These are phyloP conservation scores for Mythimna albipuncta DNA, from an alignment of 2,888 invertebrate species.

Conservation along the genomic window DNA sequence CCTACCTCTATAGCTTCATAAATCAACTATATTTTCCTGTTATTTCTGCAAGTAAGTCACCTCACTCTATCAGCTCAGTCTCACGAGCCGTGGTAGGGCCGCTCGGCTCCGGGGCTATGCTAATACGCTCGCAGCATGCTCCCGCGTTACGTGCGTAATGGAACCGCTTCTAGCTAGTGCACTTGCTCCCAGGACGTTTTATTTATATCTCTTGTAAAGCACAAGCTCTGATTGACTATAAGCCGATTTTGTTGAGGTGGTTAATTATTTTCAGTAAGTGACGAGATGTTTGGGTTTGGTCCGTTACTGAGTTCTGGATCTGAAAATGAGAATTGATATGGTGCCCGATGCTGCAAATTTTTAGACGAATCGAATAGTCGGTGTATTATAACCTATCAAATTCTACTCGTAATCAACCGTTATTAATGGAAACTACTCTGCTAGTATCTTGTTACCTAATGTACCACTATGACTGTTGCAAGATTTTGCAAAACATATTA, in stretches of 20 bases:
- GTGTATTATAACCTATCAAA: not conserved
- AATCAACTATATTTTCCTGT: not conserved
- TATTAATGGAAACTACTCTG: not conserved
- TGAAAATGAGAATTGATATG: not conserved
- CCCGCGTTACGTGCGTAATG: constrained; percentile 85
- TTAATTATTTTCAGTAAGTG: constrained; percentile 11
- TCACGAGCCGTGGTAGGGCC: constrained; percentile 51
- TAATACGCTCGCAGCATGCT: constrained; percentile 75
- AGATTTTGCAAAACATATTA: not conserved
- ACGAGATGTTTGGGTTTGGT: not conserved
- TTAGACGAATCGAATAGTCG: not conserved
- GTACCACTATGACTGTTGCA: not conserved
- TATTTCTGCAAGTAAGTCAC: constrained; percentile 10
- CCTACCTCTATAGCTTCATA: not conserved
- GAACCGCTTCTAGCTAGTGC: constrained; percentile 74
- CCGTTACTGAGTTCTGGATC: not conserved
- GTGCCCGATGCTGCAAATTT: not conserved
- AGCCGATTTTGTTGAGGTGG: constrained; percentile 17
- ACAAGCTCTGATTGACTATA: constrained; percentile 20
- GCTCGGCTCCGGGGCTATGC: constrained; percentile 72
- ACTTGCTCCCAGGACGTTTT: constrained; percentile 80
- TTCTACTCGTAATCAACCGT: too few relatives aligned
- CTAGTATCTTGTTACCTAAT: too few relatives aligned
- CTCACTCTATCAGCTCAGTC: too few relatives aligned
- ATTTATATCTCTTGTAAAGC: constrained; percentile 52